Base-by-base conservation (phyloP, 2,797 vertebrate species). In the Pipistrellus kuhlii region DNA sequence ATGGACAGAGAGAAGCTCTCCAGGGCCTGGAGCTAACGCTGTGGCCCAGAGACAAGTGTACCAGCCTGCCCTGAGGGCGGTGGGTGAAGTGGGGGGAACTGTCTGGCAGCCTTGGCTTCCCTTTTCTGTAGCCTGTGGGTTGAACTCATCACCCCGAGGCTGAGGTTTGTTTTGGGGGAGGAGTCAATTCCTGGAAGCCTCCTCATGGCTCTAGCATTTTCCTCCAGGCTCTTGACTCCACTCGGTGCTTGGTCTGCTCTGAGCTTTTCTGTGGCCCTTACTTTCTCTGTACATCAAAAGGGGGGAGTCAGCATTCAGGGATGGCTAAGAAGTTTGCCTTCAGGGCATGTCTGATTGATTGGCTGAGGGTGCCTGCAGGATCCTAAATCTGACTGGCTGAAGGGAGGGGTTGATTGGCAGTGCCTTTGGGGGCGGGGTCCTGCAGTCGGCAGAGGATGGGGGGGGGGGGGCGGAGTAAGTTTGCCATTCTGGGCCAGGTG, bases 391-490 rank as follows among this genome's bases (percentile, higher is more conserved):
- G 53, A 72, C 5, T 23, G 80, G 44, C 38, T 15, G 68, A 88
- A 64, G 27, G 38, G n/a, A 11, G 64, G n/a, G 53, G 3, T 64
- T n/a, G 44, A 76, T 76, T 12, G 35, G 1, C 81, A 48, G 17
- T 64, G 80, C 53, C 62, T 84, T 41, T 78, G 20, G 12, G 53
- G 55, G 48, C n/a, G n/a, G 64, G 64, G 64, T 66, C 64, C 21
- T 17, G 48, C 14, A 3, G 7, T 32, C 17, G 75, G 62, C 41
- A 17, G 41, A 38, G 51, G 68, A 38, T 38, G 5, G 38, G 38
- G 38, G 35, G 35, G 35, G 35, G 3, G 3, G 4, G 4, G 4
- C 3, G 38, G 38, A 0, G 27, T 44, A 5, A 1, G 0, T 32
- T 9, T 46, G 59, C 90, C 55, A 2, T n/a, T 59, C 38, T 2